phyloP scores from a whole-genome alignment of 2,888 invertebrate species.

The Hemithea aestivaria region DNA sequence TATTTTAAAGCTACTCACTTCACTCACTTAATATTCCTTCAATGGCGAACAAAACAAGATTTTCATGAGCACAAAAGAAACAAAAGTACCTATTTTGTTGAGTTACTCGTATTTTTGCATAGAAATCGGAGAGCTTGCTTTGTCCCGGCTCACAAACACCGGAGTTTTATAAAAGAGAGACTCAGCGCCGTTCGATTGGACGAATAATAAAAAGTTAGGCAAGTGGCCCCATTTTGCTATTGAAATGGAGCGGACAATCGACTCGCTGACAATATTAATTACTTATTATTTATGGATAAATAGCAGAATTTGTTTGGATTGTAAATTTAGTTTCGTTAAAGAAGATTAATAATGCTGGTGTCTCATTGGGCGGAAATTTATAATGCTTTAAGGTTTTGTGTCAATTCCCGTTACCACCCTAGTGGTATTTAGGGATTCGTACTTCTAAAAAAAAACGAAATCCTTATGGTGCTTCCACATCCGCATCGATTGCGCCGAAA shows the following conservation, averaged over 20 bases:
- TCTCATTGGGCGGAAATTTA: too few relatives aligned
- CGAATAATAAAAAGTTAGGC: conserved; percentile 29
- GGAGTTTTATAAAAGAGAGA: conserved; percentile 57
- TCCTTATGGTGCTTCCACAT: too few relatives aligned
- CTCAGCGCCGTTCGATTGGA: conserved; percentile 39
- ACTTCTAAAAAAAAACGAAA: too few relatives aligned
- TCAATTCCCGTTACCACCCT: too few relatives aligned
- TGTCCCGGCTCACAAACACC: conserved; percentile 63
- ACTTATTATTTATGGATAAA: too few relatives aligned
- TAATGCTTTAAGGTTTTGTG: too few relatives aligned
- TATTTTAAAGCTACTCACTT: conserved; percentile 19
- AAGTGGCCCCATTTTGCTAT: conserved; percentile 4
- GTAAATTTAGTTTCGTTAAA: too few relatives aligned
- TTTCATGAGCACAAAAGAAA: conserved; percentile 61
- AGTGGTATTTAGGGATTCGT: too few relatives aligned
- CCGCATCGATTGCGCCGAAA: too few relatives aligned
- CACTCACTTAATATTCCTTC: conserved; percentile 24
- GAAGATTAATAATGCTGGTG: too few relatives aligned
- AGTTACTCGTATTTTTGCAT: conserved; percentile 65
- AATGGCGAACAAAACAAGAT: conserved; percentile 43
- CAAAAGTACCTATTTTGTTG: conserved; percentile 59
- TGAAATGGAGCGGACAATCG: conserved; percentile 2
- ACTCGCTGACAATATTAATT: not conserved
- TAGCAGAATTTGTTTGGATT: too few relatives aligned
- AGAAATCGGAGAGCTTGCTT: conserved; percentile 63